These are phyloP conservation scores for Dascyllus trimaculatus DNA, from an alignment of 2,113 vertebrate genomes.

Conservation along the genomic window DNA sequence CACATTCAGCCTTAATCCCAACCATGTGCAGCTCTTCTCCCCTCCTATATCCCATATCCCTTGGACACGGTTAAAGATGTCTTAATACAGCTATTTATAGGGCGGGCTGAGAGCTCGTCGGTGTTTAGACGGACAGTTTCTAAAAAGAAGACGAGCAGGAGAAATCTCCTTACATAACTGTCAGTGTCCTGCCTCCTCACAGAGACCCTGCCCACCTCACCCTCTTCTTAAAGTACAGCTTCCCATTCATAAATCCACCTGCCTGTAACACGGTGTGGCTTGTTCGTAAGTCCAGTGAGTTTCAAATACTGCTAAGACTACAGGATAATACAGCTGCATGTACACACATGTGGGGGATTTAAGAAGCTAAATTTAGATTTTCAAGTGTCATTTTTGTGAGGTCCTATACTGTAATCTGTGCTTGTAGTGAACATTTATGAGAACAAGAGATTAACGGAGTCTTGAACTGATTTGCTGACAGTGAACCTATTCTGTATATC, in stretches of 20 bases:
- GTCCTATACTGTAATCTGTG: not conserved
- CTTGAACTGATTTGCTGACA: too few species aligned
- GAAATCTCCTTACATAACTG: constrained; percentile 60
- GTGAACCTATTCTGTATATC: too few species aligned
- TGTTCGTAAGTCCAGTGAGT: not conserved
- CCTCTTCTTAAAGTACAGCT: constrained; percentile 10
- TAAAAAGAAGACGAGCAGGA: constrained; percentile 47
- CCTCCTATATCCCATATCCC: constrained; percentile 38
- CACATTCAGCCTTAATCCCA: constrained; percentile 70
- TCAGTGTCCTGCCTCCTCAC: constrained; percentile 12
- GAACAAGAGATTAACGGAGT: too few species aligned
- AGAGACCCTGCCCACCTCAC: not conserved
- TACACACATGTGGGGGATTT: not conserved
- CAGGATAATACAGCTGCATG: not conserved
- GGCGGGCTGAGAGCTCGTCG: constrained; percentile 18
- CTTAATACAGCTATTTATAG: constrained; percentile 80
- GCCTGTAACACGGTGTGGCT: not conserved
- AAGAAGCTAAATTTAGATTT: not conserved
- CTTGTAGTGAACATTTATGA: not conserved
- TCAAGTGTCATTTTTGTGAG: not conserved
- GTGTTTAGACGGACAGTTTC: constrained; percentile 29
- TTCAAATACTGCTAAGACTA: constrained; percentile 4
- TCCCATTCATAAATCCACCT: constrained; percentile 57
- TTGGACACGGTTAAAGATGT: too few species aligned
- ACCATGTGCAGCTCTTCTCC: constrained; percentile 59